A percentile compares a stretch with the other conserved stretches of the same genome.
Conservation (phyloP, 2,113 vertebrate species). For the Tonatia bakeri region DNA sequence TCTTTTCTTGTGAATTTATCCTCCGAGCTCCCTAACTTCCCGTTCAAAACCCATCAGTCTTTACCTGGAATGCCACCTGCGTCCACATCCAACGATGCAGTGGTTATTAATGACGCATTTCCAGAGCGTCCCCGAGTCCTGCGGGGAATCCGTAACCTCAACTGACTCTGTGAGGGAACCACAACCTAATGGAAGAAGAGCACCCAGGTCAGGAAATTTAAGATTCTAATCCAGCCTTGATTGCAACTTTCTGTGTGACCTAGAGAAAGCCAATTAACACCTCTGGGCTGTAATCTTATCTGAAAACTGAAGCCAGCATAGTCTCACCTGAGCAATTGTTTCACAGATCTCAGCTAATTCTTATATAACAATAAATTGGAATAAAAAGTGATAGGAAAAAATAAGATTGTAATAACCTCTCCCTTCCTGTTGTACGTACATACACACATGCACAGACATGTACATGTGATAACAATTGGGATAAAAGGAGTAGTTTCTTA, state of each 20-base stretch:
- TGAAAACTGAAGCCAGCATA: background rate
- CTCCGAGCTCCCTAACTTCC: background rate
- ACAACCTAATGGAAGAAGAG: background rate
- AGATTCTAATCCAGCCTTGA: background rate
- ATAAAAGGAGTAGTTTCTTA: background rate
- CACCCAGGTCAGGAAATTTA: background rate
- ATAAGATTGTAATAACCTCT: background rate
- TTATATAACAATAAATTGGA: background rate
- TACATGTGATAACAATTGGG: background rate
- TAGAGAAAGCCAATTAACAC: background rate
- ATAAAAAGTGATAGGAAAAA: background rate
- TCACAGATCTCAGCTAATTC: background rate
- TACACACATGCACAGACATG: background rate
- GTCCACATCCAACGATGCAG: background rate
- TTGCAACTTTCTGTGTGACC: background rate
- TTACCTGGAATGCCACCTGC: background rate
- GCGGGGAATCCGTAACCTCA: background rate
- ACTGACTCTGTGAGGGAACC: background rate
- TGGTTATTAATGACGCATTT: background rate
- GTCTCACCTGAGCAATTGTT: background rate
- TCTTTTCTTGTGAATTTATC: slow-evolving; percentile 1
- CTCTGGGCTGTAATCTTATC: background rate
- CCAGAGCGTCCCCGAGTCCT: background rate
- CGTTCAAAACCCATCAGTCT: background rate
- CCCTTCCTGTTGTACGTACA: background rate